Evolutionary conservation across 92 coral and sea anemone species (phyloP).

Genomic region (Zoanthus sansibaricus): DNA sequence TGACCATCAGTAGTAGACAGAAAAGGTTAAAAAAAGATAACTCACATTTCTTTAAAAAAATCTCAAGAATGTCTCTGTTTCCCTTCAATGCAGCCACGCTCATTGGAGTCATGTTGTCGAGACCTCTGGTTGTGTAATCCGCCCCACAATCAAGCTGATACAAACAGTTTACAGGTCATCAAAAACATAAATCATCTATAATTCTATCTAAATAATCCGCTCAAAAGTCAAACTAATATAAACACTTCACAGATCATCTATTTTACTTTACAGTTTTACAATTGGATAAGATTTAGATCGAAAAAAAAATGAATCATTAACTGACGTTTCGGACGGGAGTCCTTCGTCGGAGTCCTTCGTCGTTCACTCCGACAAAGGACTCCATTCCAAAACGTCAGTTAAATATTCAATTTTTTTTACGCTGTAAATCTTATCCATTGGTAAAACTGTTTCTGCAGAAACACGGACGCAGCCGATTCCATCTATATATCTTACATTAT

Average conservation of each 20-base stretch:
- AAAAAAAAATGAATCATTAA: too few relatives aligned
- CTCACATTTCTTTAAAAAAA: constrained; percentile 84
- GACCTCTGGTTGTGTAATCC: constrained; percentile 68
- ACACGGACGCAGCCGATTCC: too few relatives aligned
- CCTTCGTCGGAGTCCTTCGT: too few relatives aligned
- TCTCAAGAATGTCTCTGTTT: constrained; percentile 72
- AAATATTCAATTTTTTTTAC: too few relatives aligned
- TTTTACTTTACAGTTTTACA: too few relatives aligned
- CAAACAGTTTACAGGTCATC: constrained; percentile 3
- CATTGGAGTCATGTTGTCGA: constrained; percentile 85
- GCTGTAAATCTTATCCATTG: too few relatives aligned
- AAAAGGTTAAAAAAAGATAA: not conserved
- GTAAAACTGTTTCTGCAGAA: too few relatives aligned
- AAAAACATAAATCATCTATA: not conserved
- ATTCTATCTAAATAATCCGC: constrained; percentile 65
- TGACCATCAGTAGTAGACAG: not conserved
- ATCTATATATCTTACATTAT: too few relatives aligned
- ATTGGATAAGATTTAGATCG: too few relatives aligned
- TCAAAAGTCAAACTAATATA: constrained; percentile 68
- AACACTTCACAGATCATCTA: constrained; percentile 1
- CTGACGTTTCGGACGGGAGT: too few relatives aligned
- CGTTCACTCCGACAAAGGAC: too few relatives aligned
- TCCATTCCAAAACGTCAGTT: too few relatives aligned
- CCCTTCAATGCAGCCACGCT: constrained; percentile 83
- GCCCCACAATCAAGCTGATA: constrained; percentile 80